Evolutionary conservation across 1,140 invertebrate species (phyloP).

Genomic region (Dendrolimus kikuchii): DNA sequence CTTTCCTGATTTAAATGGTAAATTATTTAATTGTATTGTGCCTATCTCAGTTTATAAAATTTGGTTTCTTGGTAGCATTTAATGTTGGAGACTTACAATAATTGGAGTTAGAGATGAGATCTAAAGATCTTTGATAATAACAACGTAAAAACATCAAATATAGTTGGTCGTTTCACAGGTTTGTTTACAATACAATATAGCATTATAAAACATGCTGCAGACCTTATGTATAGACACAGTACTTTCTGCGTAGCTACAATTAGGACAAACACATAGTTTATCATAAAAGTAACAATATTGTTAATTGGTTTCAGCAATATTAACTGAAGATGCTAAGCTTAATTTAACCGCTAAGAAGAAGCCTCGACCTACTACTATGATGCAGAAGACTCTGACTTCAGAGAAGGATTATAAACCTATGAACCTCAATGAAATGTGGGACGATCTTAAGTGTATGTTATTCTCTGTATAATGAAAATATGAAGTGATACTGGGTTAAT

Average conservation of each 20-base stretch:
- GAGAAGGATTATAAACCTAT: conserved; percentile 43
- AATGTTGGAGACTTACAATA: too few species aligned
- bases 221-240: too few species aligned
- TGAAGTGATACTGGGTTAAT: too few species aligned
- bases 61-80: background rate
- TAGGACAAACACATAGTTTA: too few species aligned
- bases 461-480: too few species aligned
- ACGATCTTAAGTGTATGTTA: conserved; percentile 31
- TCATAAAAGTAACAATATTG: background rate
- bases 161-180: too few species aligned
- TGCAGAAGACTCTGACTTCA: conserved; percentile 24
- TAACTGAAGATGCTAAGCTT: conserved; percentile 33
- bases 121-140: too few species aligned
- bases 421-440: conserved; percentile 45
- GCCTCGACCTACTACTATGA: conserved; percentile 17
- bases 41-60: background rate
- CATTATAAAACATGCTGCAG: too few species aligned
- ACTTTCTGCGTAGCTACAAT: too few species aligned
- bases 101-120: too few species aligned
- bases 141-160: too few species aligned
- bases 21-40: conserved; percentile 2
- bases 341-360: conserved; percentile 34
- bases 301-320: conserved; percentile 29
- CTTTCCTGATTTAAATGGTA: conserved; percentile 37
- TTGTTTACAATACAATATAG: too few species aligned